Base-by-base conservation (phyloP, 2,888 invertebrate species). In the Heliconius charithonia region DNA sequence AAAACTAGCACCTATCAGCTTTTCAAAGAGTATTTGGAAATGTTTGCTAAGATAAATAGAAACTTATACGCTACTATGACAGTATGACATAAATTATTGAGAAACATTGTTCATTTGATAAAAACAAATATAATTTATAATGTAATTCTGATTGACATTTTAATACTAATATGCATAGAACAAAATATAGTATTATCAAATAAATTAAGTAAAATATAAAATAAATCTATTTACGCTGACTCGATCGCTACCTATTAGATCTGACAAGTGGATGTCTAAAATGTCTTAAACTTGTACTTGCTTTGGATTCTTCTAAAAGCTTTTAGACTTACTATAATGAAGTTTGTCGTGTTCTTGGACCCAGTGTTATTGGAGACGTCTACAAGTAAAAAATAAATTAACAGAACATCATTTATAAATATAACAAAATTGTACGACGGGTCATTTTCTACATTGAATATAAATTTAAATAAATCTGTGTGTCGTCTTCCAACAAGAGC, bases 251-350 rank as follows among this genome's bases (percentile, higher is more conserved):
- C 22, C n/a, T 73, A 73, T 73, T 66, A 29, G 72, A 78, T 29
- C 32, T 78, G 76, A 81, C 78, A 78, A 72, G 66, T 67, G 56
- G 41, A 37, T 70, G 65, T 72, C 45, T 66, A 29, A 74, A 56
- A 72, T 71, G 59, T 73, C 77, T 67, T 59, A 56, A 25, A 71
- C 75, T 75, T 76, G 41, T 22, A 70, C 62, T 71, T 71, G 63
- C 66, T 59, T 65, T 77, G 77, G 75, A 79, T 76, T 79, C 77
- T 76, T 71, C 67, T 65, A 51, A 73, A 76, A 79, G 79, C 69
- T 66, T 71, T 77, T 77, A 65, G 75, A 71, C 62, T 79, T 63
- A 56, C 41, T 41, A 37, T 75, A 75, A 74, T 76, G 77, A 76
- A 80, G 77, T 76, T 80, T 70, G 77, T 80, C 72, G 59, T 78